Evolutionary conservation across 1,140 invertebrate genomes (phyloP).

Genomic region (Leptinotarsa texana): DNA sequence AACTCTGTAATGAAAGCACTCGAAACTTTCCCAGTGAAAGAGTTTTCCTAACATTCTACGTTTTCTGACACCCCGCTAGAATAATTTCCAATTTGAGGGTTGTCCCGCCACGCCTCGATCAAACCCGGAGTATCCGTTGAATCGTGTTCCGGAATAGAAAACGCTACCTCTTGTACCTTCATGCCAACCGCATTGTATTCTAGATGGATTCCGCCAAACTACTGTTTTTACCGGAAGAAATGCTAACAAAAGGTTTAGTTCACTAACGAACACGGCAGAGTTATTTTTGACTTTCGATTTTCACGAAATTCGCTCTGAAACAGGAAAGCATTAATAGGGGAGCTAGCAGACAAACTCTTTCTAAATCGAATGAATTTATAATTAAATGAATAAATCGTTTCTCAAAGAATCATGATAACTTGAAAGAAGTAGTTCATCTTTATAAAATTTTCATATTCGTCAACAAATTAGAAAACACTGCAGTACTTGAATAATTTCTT

Average conservation of each 20-base stretch:
- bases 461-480: too few relatives aligned
- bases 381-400: too few relatives aligned
- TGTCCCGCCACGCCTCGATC: constrained; percentile 13
- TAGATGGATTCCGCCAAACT: constrained; percentile 23
- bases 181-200: constrained; percentile 3
- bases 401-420: too few relatives aligned
- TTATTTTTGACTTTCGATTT: background rate
- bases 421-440: too few relatives aligned
- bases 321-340: background rate
- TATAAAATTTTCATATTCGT: too few relatives aligned
- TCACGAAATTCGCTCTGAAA: background rate
- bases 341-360: background rate
- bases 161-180: background rate
- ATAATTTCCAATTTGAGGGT: constrained; percentile 12
- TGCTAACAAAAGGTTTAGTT: background rate
- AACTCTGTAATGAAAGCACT: too few relatives aligned
- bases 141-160: background rate
- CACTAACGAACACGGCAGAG: background rate
- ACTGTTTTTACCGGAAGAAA: constrained; percentile 16
- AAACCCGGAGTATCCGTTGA: background rate
- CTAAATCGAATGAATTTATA: too few relatives aligned
- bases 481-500: too few relatives aligned
- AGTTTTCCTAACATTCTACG: background rate
- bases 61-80: background rate
- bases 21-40: background rate